These are phyloP conservation scores for Pomacea canaliculata DNA, from an alignment of 2,888 invertebrate genomes.

Conservation along the genomic window DNA sequence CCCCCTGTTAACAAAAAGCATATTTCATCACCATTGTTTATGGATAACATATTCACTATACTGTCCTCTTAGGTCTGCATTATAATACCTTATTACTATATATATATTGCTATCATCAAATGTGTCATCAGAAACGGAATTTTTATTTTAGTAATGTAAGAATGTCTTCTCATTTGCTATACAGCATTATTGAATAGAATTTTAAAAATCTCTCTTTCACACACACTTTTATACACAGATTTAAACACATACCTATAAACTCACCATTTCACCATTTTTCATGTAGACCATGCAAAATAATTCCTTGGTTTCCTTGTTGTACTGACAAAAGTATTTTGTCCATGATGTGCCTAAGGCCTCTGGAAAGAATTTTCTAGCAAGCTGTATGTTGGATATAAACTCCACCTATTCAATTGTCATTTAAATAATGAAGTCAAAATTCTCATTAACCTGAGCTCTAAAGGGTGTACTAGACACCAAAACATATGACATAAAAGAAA, in stretches of 20 bases:
- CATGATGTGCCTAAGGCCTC: conserved; percentile 94
- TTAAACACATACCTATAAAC: conserved; percentile 48
- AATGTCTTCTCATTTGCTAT: too few relatives aligned
- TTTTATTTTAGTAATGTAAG: too few relatives aligned
- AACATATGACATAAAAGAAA: background rate
- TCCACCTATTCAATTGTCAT: background rate
- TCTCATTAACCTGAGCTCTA: background rate
- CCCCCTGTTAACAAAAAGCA: conserved; percentile 31
- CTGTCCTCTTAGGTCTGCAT: too few relatives aligned
- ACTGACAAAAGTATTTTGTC: conserved; percentile 97
- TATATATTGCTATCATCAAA: too few relatives aligned
- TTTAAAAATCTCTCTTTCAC: too few relatives aligned
- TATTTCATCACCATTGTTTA: too few relatives aligned
- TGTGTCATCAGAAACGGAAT: too few relatives aligned
- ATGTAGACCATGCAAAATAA: conserved; percentile 95
- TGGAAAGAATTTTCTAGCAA: conserved; percentile 70
- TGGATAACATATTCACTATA: too few relatives aligned
- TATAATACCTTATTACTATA: too few relatives aligned
- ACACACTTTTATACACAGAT: too few relatives aligned
- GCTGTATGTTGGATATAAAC: background rate
- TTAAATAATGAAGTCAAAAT: background rate
- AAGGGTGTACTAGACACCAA: background rate
- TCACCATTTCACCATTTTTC: conserved; percentile 91
- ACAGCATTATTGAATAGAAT: too few relatives aligned
- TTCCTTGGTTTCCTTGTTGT: conserved; percentile 87